Conservation (phyloP, 2,888 invertebrate genomes). For the Leucophenga montana region DNA sequence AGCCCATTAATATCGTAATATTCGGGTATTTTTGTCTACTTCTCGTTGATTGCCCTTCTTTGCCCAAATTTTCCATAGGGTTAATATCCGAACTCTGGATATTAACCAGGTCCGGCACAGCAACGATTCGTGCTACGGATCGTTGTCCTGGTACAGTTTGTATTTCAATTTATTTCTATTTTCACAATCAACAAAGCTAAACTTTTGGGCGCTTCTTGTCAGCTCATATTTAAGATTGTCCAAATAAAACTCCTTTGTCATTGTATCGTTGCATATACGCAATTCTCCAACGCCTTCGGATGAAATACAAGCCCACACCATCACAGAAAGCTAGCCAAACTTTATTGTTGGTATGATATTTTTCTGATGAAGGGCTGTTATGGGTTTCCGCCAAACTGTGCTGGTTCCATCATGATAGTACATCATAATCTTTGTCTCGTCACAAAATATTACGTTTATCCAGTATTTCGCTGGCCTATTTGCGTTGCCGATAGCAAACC, state of each 20-base stretch:
- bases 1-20: constrained; percentile 30
- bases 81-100: constrained; percentile 26
- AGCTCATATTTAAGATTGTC: constrained; percentile 31
- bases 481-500: constrained; percentile 25
- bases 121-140: constrained; percentile 8
- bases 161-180: constrained; percentile 29
- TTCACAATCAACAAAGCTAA: constrained; percentile 11
- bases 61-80: constrained; percentile 22
- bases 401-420: constrained; percentile 39
- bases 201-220: constrained; percentile 33
- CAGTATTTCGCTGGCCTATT: constrained; percentile 29
- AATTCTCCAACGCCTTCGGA: constrained; percentile 31
- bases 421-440: constrained; percentile 37
- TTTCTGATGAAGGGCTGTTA: constrained; percentile 26
- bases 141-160: constrained; percentile 36
- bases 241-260: constrained; percentile 12
- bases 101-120: constrained; percentile 12
- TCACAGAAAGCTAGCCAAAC: constrained; percentile 34
- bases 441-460: constrained; percentile 39
- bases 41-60: too few relatives aligned
- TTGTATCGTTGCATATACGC: constrained; percentile 28
- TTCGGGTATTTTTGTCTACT: constrained; percentile 30
- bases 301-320: constrained; percentile 35
- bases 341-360: constrained; percentile 28
- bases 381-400: constrained; percentile 32